Base-by-base conservation (phyloP, 2,113 vertebrate species). In the Alces alces region DNA sequence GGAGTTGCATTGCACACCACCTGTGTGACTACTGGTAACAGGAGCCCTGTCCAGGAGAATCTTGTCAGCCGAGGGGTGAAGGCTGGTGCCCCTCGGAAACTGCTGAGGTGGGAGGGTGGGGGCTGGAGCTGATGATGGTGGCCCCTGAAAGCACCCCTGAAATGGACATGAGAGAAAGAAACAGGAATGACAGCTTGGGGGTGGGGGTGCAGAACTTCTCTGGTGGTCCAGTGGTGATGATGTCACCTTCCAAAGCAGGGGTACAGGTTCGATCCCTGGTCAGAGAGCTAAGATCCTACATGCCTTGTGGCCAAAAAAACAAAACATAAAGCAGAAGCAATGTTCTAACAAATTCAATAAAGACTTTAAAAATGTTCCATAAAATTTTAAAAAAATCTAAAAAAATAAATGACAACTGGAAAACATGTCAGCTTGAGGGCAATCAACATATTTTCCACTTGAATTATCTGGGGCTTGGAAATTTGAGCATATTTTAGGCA, bases 1-100 rank as follows among this genome's bases (percentile, higher is more conserved):
- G 33, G 45, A 33, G 28, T 17, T 61, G 1, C 2, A 1, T 9
- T 0, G 30, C 1, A 10, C 3, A 2, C 25, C 36, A 7, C 73
- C 55, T 57, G 16, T 14, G 52, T 9, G 16, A 27, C 43, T 54
- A 1, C 13, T 7, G 50, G 27, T 21, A 64, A 83, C 23, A 92
- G 19, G 30, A 82, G 13, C 30, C 45, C 23, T 14, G 23, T 58
- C 91, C 33, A 2, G 16, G 39, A 45, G 84, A 87, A n/a, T 52
- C 28, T 57, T 85, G 8, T 61, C 73, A 85, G n/a, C 50, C 12
- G 0, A 82, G 43, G 21, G 43, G 8, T 43, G 45, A 85, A 66
- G n/a, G 83, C 21, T 28, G 86, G 89, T 92, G 27, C 57, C 25
- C 30, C 5, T 6, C 0, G 5, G 15, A 12, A 93, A 54, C 60